phyloP scores from a whole-genome alignment of 1,140 invertebrate species.

The Mizuhopecten yessoensis region DNA sequence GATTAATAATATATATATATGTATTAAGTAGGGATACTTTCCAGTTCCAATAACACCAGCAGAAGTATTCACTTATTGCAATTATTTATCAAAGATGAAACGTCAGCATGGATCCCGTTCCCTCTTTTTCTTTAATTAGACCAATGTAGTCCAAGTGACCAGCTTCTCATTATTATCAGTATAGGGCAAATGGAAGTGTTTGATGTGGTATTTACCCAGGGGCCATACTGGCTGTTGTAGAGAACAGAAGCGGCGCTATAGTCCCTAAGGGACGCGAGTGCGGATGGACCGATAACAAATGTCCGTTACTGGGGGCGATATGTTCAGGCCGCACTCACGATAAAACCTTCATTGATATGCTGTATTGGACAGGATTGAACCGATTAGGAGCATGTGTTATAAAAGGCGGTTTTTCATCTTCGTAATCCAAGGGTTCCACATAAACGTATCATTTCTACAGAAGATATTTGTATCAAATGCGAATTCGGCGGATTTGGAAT shows the following conservation, averaged over 20 bases:
- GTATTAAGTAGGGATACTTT: no score
- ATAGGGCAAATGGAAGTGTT: background rate
- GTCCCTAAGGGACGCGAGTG: background rate
- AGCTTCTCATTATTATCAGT: background rate
- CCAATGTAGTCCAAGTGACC: background rate
- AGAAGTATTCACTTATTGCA: no score
- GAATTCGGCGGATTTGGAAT: no score
- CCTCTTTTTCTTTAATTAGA: background rate
- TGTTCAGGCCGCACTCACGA: background rate
- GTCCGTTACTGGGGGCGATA: background rate
- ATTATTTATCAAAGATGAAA: no score
- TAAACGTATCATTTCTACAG: no score
- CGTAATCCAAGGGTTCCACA: no score
- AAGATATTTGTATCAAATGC: no score
- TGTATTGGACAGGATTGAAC: background rate
- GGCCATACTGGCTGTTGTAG: background rate
- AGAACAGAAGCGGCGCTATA: background rate
- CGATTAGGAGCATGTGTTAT: no score
- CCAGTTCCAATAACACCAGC: no score
- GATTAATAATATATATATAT: no score
- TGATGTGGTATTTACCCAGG: background rate
- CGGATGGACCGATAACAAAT: background rate
- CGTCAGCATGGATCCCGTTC: no score
- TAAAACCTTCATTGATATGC: background rate
- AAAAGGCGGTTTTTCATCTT: no score